phyloP scores from a whole-genome alignment of 2,888 invertebrate species.

The Phaedon cochleariae region DNA sequence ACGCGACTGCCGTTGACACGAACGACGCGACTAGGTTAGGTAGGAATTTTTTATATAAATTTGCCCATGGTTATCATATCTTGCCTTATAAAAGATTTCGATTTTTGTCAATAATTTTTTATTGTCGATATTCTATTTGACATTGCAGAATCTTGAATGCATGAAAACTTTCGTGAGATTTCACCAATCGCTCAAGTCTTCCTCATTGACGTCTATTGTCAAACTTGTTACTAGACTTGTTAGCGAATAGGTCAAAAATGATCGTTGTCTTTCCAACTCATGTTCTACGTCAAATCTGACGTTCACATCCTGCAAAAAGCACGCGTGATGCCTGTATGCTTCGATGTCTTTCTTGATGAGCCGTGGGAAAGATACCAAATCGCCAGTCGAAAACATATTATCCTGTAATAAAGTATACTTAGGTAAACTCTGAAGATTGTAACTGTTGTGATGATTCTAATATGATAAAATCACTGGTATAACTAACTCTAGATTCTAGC shows the following conservation, averaged over 20 bases:
- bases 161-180: no score
- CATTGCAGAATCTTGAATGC: no score
- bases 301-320: conserved; percentile 42
- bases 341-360: conserved; percentile 35
- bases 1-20: no score
- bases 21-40: no score
- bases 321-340: conserved; percentile 37
- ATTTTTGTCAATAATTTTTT: not conserved
- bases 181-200: conserved; percentile 31
- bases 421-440: no score
- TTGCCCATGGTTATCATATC: no score
- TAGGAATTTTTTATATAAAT: no score
- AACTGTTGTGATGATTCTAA: no score
- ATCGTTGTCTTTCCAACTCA: conserved; percentile 31
- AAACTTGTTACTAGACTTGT: conserved; percentile 20
- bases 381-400: conserved; percentile 1
- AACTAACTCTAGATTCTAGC: no score
- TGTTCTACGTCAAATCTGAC: conserved; percentile 35
- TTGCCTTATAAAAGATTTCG: no score
- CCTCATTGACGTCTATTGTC: conserved; percentile 18
- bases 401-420: not conserved
- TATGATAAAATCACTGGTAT: no score
- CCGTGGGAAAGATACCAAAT: conserved; percentile 39
- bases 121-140: no score
- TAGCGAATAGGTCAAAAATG: conserved; percentile 39